Percentiles rank a stretch among this genome's conserved stretches.
phyloP scores from a whole-genome alignment of 1,140 invertebrate species.

The Drosophila mojavensis region DNA sequence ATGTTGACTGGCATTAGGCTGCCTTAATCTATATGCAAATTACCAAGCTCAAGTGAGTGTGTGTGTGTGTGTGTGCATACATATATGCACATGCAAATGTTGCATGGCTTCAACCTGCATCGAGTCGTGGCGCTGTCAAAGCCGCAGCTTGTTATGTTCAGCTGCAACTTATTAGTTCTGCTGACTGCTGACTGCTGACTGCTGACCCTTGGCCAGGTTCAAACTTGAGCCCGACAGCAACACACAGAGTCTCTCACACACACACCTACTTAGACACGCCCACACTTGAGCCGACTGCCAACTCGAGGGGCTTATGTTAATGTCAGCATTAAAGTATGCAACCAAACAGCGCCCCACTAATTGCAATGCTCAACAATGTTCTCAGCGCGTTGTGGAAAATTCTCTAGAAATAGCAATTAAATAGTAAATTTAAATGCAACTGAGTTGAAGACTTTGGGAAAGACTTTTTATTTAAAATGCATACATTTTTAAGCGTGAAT shows the following conservation, averaged over 20 bases:
- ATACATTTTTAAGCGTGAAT: no score
- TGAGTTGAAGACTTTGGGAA: no score
- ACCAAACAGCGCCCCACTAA: no score
- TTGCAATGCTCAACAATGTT: no score
- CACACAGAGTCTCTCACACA: slow-evolving; percentile 1
- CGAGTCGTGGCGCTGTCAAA: slow-evolving; percentile 26
- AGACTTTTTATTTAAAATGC: no score
- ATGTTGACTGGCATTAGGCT: slow-evolving; percentile 45
- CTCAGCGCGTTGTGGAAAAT: no score
- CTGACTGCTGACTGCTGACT: slow-evolving; percentile 12
- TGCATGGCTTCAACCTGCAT: slow-evolving; percentile 10
- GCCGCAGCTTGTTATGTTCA: slow-evolving; percentile 26
- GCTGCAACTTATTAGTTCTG: slow-evolving; percentile 9
- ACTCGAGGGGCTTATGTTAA: no score
- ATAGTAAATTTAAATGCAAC: no score
- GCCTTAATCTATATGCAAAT: slow-evolving; percentile 65
- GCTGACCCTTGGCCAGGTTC: slow-evolving; percentile 16
- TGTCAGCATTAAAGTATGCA: no score
- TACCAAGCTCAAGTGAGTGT: slow-evolving; percentile 20
- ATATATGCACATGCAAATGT: slow-evolving; percentile 25
- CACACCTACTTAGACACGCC: not conserved
- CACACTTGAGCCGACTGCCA: slow-evolving; percentile 1
- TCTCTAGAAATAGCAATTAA: no score
- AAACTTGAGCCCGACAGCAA: not conserved
- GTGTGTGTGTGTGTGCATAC: slow-evolving; percentile 10